phyloP scores from a whole-genome alignment of 2,113 vertebrate genomes.

The Chionodraco myersi region DNA sequence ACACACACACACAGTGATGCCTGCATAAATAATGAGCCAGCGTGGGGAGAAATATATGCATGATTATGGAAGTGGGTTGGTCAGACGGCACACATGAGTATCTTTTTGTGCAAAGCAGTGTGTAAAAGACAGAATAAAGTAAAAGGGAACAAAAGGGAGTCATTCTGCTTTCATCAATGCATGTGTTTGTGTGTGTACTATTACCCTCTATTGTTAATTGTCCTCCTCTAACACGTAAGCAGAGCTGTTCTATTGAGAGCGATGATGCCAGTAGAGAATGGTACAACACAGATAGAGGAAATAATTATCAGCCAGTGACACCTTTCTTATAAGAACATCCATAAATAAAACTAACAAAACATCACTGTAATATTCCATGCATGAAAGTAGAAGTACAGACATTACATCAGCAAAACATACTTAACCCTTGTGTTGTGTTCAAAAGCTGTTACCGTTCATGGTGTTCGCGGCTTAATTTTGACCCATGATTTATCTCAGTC shows the following conservation, averaged over 20 bases:
- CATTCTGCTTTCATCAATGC: conserved; percentile 46
- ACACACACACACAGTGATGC: conserved; percentile 25
- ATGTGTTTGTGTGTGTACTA: conserved; percentile 13
- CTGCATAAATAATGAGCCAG: conserved; percentile 29
- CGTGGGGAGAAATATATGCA: conserved; percentile 64
- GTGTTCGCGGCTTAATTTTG: too few species aligned
- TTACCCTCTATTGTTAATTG: conserved; percentile 77
- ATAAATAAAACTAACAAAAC: not conserved
- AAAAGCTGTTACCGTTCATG: too few species aligned
- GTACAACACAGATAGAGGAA: conserved; percentile 25
- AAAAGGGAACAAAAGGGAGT: conserved; percentile 66
- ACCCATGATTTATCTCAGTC: too few species aligned
- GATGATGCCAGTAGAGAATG: conserved; percentile 39
- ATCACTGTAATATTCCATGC: not conserved
- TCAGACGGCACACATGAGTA: conserved; percentile 53
- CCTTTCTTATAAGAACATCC: not conserved
- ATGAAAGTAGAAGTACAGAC: not conserved
- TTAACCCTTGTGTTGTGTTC: not conserved
- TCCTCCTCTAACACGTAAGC: conserved; percentile 45
- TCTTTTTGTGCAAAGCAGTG: conserved; percentile 42
- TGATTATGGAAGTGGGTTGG: conserved; percentile 67
- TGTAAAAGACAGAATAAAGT: conserved; percentile 49
- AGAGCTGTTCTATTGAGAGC: conserved; percentile 47
- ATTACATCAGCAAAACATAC: not conserved
- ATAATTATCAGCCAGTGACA: not conserved